A percentile compares a stretch with the other conserved stretches of the same genome.
Evolutionary conservation across 1,140 invertebrate species (phyloP).

Genomic region (Fopius arisanus): DNA sequence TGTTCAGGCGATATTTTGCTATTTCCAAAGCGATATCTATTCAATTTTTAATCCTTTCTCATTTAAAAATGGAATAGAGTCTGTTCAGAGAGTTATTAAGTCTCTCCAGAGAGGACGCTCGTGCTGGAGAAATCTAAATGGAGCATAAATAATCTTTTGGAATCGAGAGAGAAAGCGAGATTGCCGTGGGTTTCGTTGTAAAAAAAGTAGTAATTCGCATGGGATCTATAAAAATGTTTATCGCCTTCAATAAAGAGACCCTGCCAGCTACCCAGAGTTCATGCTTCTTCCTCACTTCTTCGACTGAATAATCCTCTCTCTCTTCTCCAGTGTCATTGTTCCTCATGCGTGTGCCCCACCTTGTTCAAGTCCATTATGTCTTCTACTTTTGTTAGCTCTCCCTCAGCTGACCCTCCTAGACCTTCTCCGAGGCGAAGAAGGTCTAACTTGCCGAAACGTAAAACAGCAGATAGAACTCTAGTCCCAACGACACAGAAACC

Average conservation of each 20-base stretch:
- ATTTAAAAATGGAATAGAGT: too few species aligned
- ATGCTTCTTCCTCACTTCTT: neutral
- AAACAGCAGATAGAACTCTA: conserved; percentile 42
- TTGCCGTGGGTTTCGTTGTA: conserved; percentile 31
- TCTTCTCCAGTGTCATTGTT: neutral
- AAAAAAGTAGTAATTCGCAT: conserved; percentile 60
- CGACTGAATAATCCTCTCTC: neutral
- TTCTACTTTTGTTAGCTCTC: conserved; percentile 27
- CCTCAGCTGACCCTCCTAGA: neutral
- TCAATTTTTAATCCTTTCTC: neutral
- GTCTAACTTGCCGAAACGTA: conserved; percentile 20
- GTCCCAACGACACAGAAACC: conserved; percentile 49
- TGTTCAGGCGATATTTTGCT: too few species aligned
- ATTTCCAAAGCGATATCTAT: neutral
- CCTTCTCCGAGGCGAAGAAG: neutral
- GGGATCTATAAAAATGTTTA: conserved; percentile 61
- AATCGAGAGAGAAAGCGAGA: neutral
- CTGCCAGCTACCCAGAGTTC: neutral
- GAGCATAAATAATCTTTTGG: neutral
- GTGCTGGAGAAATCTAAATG: neutral
- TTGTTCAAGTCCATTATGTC: conserved; percentile 35
- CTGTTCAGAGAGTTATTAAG: neutral
- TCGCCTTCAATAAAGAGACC: conserved; percentile 52
- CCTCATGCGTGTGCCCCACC: neutral
- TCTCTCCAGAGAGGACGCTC: neutral